A percentile compares a stretch with the other conserved stretches of the same genome.
These are phyloP conservation scores for Lysandra coridon DNA, from an alignment of 2,888 invertebrate genomes.

Conservation along the genomic window DNA sequence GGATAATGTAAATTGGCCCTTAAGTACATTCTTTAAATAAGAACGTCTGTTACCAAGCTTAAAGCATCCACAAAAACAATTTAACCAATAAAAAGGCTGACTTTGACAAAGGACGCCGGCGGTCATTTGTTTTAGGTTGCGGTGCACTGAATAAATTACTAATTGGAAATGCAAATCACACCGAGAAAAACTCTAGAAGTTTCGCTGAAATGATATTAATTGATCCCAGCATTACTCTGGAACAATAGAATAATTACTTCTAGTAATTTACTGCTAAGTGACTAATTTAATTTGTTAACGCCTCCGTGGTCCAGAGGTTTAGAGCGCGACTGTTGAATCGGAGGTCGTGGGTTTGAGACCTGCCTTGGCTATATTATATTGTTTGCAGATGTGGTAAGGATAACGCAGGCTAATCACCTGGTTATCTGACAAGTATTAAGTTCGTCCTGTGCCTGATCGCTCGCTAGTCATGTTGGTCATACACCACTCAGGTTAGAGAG, in stretches of 20 bases:
- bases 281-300: neutral
- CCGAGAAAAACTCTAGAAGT: conserved; percentile 12
- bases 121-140: conserved; percentile 24
- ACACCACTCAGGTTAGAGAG: too few species aligned
- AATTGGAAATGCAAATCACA: conserved; percentile 27
- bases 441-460: too few species aligned
- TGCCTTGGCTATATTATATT: too few species aligned
- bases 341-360: too few species aligned
- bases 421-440: too few species aligned
- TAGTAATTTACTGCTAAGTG: neutral
- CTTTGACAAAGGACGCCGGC: conserved; percentile 27
- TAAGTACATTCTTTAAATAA: neutral
- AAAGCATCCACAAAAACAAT: conserved; percentile 5
- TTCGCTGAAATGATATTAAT: neutral
- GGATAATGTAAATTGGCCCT: neutral
- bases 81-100: conserved; percentile 22
- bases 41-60: neutral
- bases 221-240: neutral
- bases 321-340: neutral
- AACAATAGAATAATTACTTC: neutral
- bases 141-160: conserved; percentile 29
- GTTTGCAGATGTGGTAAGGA: too few species aligned
- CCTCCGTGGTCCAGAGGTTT: neutral
- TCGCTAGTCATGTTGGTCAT: too few species aligned
- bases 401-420: too few species aligned